A percentile compares a stretch with the other conserved stretches of the same genome.
These are phyloP conservation scores for Poecilia picta DNA, from an alignment of 2,797 vertebrate genomes.

Conservation along the genomic window DNA sequence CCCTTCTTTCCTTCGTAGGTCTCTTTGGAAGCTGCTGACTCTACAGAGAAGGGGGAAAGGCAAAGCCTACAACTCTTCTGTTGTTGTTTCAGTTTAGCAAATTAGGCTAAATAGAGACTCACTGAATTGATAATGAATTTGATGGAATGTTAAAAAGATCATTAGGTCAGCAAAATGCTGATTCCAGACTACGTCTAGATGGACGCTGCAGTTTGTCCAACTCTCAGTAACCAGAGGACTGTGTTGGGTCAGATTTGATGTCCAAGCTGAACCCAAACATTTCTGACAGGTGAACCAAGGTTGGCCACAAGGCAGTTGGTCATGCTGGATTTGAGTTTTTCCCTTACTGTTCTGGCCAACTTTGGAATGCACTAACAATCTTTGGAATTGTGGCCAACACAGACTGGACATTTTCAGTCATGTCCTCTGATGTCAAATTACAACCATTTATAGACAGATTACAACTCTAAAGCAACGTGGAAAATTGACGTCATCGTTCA, in stretches of 20 bases:
- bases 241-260: background rate
- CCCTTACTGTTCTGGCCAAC: background rate
- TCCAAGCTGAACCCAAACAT: background rate
- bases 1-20: slow-evolving; percentile 39
- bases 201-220: background rate
- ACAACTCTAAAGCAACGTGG: background rate
- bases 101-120: background rate
- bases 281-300: background rate
- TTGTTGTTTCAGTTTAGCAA: slow-evolving; percentile 1
- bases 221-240: background rate
- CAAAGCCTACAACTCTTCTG: background rate
- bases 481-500: too few species aligned
- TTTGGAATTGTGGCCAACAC: background rate
- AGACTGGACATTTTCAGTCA: background rate
- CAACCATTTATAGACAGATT: background rate
- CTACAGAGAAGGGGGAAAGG: slow-evolving; percentile 31
- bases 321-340: background rate
- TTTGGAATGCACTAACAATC: background rate
- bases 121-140: background rate
- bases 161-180: background rate
- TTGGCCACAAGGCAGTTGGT: background rate
- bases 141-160: background rate
- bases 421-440: background rate
- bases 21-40: slow-evolving; percentile 43
- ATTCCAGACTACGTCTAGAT: background rate